Conservation (phyloP, 2,113 vertebrate species). For the Oreochromis spilurus region DNA sequence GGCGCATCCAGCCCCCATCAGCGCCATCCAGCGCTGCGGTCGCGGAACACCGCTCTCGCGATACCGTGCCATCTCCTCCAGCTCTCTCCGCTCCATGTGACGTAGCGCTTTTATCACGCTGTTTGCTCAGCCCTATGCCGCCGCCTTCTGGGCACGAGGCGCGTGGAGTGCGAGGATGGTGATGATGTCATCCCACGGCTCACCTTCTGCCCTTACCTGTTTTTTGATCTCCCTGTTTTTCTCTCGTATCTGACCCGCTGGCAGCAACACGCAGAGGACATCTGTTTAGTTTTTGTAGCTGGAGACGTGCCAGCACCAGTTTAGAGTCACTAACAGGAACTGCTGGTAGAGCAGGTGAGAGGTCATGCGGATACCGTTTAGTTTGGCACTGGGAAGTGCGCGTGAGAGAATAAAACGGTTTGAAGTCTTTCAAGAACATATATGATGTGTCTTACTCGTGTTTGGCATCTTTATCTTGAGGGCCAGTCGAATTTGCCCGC, state of each 20-base stretch:
- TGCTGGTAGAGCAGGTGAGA: constrained; percentile 16
- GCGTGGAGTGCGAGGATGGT: not conserved
- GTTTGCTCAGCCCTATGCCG: constrained; percentile 22
- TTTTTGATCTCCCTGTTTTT: not conserved
- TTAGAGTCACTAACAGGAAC: not conserved
- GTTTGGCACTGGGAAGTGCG: not conserved
- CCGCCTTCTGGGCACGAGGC: constrained; percentile 42
- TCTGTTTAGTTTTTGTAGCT: constrained; percentile 14
- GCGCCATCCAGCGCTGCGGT: constrained; percentile 63
- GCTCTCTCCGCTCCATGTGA: constrained; percentile 21
- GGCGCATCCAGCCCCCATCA: constrained; percentile 48
- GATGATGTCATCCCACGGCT: constrained; percentile 45
- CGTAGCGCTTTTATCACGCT: constrained; percentile 14
- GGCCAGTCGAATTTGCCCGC: not conserved
- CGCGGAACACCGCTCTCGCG: constrained; percentile 63
- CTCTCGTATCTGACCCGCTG: not conserved
- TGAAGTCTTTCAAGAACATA: not conserved
- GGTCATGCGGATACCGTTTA: not conserved
- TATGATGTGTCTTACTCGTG: not conserved
- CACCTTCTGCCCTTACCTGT: not conserved
- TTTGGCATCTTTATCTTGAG: not conserved
- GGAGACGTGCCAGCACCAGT: constrained; percentile 24
- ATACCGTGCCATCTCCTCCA: constrained; percentile 42
- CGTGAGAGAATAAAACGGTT: not conserved
- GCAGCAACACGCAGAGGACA: constrained; percentile 11